Evolutionary conservation across 2,113 vertebrate species (phyloP).

Genomic region (Aspidoscelis tigris): DNA sequence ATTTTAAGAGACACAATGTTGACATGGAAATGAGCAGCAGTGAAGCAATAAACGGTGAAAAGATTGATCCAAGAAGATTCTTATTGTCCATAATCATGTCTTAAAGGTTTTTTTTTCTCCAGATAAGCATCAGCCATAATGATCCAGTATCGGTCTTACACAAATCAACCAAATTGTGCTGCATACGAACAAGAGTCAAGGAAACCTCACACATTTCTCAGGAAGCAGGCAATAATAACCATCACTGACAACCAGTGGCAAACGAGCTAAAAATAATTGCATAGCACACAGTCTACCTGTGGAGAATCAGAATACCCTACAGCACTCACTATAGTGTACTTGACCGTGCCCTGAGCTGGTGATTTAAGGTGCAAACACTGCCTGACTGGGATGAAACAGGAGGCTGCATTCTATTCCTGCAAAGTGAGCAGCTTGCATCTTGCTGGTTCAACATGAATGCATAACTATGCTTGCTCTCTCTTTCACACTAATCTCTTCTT

Average conservation of each 20-base stretch:
- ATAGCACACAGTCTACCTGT: slow-evolving; percentile 12
- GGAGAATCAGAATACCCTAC: not conserved
- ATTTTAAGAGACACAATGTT: not conserved
- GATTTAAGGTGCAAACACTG: not conserved
- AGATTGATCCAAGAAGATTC: not conserved
- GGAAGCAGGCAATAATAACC: slow-evolving; percentile 43
- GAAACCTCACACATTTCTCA: not conserved
- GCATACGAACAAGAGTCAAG: not conserved
- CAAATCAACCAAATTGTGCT: slow-evolving; percentile 1
- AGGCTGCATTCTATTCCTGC: not conserved
- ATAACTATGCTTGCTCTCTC: not conserved
- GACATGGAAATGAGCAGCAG: not conserved
- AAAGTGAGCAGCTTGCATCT: not conserved
- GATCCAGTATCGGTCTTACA: not conserved
- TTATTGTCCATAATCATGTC: slow-evolving; percentile 4
- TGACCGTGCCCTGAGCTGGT: not conserved
- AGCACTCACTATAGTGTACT: not conserved
- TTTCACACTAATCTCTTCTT: not conserved
- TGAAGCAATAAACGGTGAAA: not conserved
- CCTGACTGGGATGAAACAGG: not conserved
- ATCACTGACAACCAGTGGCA: slow-evolving; percentile 9
- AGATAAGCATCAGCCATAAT: not conserved
- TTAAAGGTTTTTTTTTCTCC: not conserved
- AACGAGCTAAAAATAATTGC: slow-evolving; percentile 39
- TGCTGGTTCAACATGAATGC: no score